Base-by-base conservation (phyloP, 2,113 vertebrate species). In the Donacobius atricapilla region DNA sequence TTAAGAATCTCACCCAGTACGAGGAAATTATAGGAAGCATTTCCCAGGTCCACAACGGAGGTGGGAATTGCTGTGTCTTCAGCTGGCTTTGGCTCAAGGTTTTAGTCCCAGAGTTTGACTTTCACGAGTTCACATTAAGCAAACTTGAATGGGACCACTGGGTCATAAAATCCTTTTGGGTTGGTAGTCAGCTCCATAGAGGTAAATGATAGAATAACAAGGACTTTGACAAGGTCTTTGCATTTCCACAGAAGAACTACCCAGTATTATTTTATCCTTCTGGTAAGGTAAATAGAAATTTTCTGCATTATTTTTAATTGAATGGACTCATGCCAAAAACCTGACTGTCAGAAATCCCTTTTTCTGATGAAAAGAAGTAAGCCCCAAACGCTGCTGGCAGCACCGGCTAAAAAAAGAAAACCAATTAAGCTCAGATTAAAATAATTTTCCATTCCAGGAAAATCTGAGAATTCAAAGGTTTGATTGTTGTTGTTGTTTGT, bases 221-320 rank as follows among this genome's bases (percentile, higher is more conserved):
- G 35, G 77, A 7, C 31, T 81, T 87, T 40, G 65, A 82, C 45
- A 90, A 79, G 63, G 70, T 42, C 47, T 73, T 47, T 33, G 64
- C 70, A 47, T 54, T 89, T 57, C 45, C 51, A 73, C 35, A 83
- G 57, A 61, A 76, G 56, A 93, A 23, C 19, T 23, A n/a, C 5
- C 6, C 10, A 7, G 23, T 65, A 45, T 76, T 76, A 69, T 76
- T 87, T 87, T 44, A 65, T 58, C 57, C n/a, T 61, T 19, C 16
- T 85, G 30, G 20, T 86, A 48, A 70, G 70, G 77, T 40, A 83
- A 87, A 80, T 31, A 90, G 58, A 57, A 88, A 39, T 71, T 80
- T 54, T 73, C 30, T 58, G 51, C 20, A 9, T 91, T 73, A 84
- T 89, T 91, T 94, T 93, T 91, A 93, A 73, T 94, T 77, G 68